Percentiles rank a stretch among this genome's conserved stretches.
Evolutionary conservation across 2,888 invertebrate species (phyloP).

Genomic region (Pollenia amentaria): DNA sequence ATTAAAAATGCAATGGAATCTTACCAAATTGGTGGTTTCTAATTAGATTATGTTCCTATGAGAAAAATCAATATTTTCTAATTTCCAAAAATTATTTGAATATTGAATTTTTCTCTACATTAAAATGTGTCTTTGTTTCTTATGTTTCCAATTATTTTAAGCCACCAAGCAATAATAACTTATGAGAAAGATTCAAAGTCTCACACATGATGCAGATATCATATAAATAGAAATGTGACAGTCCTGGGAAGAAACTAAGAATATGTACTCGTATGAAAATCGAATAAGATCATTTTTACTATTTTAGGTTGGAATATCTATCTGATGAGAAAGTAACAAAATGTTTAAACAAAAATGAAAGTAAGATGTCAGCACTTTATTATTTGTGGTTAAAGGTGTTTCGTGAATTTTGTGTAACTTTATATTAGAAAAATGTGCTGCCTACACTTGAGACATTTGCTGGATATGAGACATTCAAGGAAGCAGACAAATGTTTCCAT

Average conservation of each 20-base stretch:
- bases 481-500: constrained; percentile 69
- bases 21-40: neutral
- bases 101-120: constrained; percentile 33
- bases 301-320: constrained; percentile 15
- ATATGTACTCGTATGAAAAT: neutral
- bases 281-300: constrained; percentile 33
- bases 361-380: constrained; percentile 52
- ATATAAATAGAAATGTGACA: constrained; percentile 79
- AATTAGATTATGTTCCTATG: constrained; percentile 35
- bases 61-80: constrained; percentile 25
- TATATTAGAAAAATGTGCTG: neutral
- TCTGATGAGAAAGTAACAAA: constrained; percentile 68
- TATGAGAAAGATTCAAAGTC: constrained; percentile 33
- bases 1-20: neutral
- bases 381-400: constrained; percentile 22
- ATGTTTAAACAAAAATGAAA: constrained; percentile 33
- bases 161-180: constrained; percentile 53
- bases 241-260: constrained; percentile 79
- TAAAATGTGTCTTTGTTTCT: constrained; percentile 28
- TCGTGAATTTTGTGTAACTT: neutral
- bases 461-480: constrained; percentile 14
- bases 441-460: constrained; percentile 37
- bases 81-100: constrained; percentile 4
- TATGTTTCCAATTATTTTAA: constrained; percentile 62
- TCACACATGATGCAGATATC: neutral